These are phyloP conservation scores for Heliconius himera DNA, from an alignment of 1,140 invertebrate species.

Conservation along the genomic window DNA sequence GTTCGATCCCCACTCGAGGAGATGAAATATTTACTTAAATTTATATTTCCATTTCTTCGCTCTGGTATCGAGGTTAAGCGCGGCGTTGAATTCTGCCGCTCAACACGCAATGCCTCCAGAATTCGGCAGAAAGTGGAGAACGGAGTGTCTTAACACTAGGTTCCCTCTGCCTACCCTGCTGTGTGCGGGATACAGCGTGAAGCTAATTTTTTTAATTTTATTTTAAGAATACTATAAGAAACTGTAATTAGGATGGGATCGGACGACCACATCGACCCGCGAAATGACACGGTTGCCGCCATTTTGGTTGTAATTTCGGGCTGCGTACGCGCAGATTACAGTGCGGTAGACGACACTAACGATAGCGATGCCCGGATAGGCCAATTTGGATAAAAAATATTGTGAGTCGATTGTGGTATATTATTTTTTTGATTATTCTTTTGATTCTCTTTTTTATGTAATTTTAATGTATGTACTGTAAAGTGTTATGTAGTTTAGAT, in stretches of 20 bases:
- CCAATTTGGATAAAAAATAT: conserved; percentile 1
- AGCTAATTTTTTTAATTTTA: too few relatives aligned
- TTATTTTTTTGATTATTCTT: conserved; percentile 5
- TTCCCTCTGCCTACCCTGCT: too few relatives aligned
- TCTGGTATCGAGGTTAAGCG: too few relatives aligned
- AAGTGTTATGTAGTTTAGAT: background rate
- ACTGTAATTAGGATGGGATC: conserved; percentile 56
- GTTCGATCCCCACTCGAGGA: too few relatives aligned
- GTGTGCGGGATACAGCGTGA: too few relatives aligned
- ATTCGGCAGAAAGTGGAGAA: too few relatives aligned
- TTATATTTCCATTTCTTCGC: too few relatives aligned
- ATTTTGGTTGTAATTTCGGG: conserved; percentile 58
- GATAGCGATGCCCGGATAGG: conserved; percentile 21
- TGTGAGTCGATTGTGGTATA: background rate
- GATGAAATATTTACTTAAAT: too few relatives aligned
- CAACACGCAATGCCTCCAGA: too few relatives aligned
- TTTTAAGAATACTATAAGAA: too few relatives aligned
- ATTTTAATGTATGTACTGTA: background rate
- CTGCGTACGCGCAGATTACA: conserved; percentile 62
- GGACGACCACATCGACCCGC: conserved; percentile 48
- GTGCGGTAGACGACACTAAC: conserved; percentile 45
- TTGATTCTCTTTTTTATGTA: background rate
- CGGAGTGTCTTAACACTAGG: too few relatives aligned
- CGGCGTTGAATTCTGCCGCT: too few relatives aligned
- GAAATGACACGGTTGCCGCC: conserved; percentile 65